phyloP scores from a whole-genome alignment of 1,140 invertebrate species.

The Seison nebaliae region DNA sequence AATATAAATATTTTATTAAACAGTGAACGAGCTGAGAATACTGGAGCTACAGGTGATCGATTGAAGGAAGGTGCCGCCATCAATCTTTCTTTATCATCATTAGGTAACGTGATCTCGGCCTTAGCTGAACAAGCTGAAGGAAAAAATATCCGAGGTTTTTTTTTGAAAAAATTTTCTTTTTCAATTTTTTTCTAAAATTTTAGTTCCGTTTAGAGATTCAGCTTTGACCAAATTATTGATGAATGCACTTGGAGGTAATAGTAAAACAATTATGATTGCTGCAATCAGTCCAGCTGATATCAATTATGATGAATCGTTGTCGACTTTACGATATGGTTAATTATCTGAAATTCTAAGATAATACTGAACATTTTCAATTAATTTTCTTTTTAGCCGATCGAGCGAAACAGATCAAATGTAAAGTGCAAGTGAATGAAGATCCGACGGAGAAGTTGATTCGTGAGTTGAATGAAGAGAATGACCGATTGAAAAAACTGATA shows the following conservation, averaged over 20 bases:
- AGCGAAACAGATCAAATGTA: constrained; percentile 37
- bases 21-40: constrained; percentile 35
- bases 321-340: constrained; percentile 43
- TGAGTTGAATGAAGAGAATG: constrained; percentile 29
- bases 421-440: constrained; percentile 35
- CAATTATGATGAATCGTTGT: constrained; percentile 28
- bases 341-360: background rate
- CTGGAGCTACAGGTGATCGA: constrained; percentile 35
- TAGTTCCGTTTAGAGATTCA: constrained; percentile 34
- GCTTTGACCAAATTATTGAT: constrained; percentile 32
- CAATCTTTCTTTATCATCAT: constrained; percentile 35
- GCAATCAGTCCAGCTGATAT: constrained; percentile 28
- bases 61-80: constrained; percentile 39
- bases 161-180: background rate
- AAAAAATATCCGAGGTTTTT: constrained; percentile 1
- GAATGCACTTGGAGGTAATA: constrained; percentile 36
- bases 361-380: background rate
- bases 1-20: constrained; percentile 11
- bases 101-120: constrained; percentile 37
- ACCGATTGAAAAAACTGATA: constrained; percentile 23
- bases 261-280: constrained; percentile 35
- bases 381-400: constrained; percentile 30
- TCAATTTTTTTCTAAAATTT: background rate
- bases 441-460: constrained; percentile 34
- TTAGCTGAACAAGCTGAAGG: constrained; percentile 17